A percentile compares a stretch with the other conserved stretches of the same genome.
These are phyloP conservation scores for Lasius platythorax DNA, from an alignment of 2,888 invertebrate species.

Conservation along the genomic window DNA sequence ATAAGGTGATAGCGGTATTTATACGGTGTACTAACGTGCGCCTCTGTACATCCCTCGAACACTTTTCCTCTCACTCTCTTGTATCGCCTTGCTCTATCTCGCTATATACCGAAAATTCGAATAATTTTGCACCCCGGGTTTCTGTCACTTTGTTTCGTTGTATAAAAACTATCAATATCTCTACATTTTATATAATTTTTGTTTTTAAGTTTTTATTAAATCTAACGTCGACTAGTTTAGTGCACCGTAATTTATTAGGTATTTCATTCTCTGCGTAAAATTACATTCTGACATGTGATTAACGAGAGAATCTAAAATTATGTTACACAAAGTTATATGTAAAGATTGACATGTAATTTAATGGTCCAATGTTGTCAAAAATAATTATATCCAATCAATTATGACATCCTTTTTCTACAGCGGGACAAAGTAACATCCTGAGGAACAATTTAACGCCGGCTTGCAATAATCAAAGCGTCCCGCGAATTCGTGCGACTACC, in stretches of 20 bases:
- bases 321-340: background rate
- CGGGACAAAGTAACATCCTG: slow-evolving; percentile 33
- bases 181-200: slow-evolving; percentile 10
- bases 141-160: slow-evolving; percentile 42
- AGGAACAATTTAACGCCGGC: slow-evolving; percentile 24
- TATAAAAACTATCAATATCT: slow-evolving; percentile 6
- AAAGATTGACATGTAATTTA: background rate
- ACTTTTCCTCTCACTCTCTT: slow-evolving; percentile 55
- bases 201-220: background rate
- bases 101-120: slow-evolving; percentile 47
- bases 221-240: slow-evolving; percentile 28
- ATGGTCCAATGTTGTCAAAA: background rate
- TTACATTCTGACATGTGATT: background rate
- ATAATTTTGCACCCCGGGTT: background rate
- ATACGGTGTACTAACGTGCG: slow-evolving; percentile 61
- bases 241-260: background rate
- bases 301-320: background rate
- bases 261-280: slow-evolving; percentile 21
- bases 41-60: slow-evolving; percentile 66
- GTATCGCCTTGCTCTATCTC: slow-evolving; percentile 60
- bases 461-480: slow-evolving; percentile 20
- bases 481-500: slow-evolving; percentile 46
- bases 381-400: background rate
- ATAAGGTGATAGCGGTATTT: slow-evolving; percentile 60
- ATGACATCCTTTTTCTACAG: background rate